Evolutionary conservation across 2,113 vertebrate species (phyloP), one percentile per base, ranked within the genome.

Genomic region (Etia nguti): DNA sequence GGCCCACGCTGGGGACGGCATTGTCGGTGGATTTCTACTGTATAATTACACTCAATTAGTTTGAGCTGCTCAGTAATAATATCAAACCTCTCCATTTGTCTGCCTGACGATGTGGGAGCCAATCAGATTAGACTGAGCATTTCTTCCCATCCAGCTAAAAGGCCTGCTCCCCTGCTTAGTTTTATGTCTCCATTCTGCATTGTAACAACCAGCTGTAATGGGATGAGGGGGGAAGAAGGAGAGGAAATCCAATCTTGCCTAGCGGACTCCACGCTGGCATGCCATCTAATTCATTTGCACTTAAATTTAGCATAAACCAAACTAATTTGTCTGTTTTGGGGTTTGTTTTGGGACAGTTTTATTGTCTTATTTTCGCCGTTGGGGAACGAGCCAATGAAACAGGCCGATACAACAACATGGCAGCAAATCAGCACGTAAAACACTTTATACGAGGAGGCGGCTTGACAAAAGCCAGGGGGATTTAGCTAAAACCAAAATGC

Each of bases 211-310:
- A 95, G 96, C 95, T 96, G 96, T 95, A 90, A 90, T 86, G 82
- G 82, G 55, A 90, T 86, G 93, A 94, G 92, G 94, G 95, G 96
- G 96, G 96, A 38, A 22, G 85, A 26, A 9, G 56, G 70, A 77
- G 93, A 77, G 93, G 96, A 97, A 97, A 97, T 95, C 93, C 95
- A 95, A 93, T 92, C 96, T 96, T 97, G 94, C 95, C 96, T 96
- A 96, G 93, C 89, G 92, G 93, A 95, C 96, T 92, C 91, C 92
- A 96, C 93, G 83, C 95, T 95, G 95, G 96, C 95, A 93, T 88
- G 93, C 96, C 96, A 95, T 95, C 94, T 92, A 96, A 96, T 95
- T 96, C 94, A 97, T 96, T 97, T 97, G 95, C 96, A 97, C 95
- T 96, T 96, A 96, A 96, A 97, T 88, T 96, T 85, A 96, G 92